Percentiles rank a stretch among this genome's conserved stretches.
phyloP scores from a whole-genome alignment of 2,888 invertebrate species.

The Heliconius sara region DNA sequence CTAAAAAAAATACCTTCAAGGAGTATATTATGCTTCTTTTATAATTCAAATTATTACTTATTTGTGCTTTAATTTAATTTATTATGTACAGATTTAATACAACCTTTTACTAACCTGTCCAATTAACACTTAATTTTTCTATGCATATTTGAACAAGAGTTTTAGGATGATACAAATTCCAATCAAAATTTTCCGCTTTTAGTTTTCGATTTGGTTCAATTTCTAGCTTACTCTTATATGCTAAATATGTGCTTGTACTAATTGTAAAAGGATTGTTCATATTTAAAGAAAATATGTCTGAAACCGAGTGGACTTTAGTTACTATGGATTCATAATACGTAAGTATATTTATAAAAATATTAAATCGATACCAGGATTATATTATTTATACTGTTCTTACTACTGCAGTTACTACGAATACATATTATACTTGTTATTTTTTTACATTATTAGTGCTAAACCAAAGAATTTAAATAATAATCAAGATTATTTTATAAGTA shows the following conservation, averaged over 20 bases:
- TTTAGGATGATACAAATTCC: slow-evolving; percentile 78
- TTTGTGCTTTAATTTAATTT: neutral
- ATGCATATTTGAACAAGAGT: slow-evolving; percentile 77
- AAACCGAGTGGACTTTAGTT: neutral
- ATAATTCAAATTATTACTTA: neutral
- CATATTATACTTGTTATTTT: neutral
- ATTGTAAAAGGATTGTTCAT: slow-evolving; percentile 72
- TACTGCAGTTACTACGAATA: neutral
- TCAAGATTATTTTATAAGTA: too few relatives aligned
- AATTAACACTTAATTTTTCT: slow-evolving; percentile 74
- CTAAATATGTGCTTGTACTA: slow-evolving; percentile 68
- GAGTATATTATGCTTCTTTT: neutral
- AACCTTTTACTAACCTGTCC: slow-evolving; percentile 60
- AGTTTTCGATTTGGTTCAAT: slow-evolving; percentile 73
- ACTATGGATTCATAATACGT: slow-evolving; percentile 3
- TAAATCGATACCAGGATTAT: slow-evolving; percentile 1
- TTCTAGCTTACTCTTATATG: slow-evolving; percentile 68
- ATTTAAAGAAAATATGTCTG: neutral
- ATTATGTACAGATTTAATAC: neutral
- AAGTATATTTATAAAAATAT: neutral
- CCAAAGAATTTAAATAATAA: too few relatives aligned
- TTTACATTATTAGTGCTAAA: neutral
- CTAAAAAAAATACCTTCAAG: slow-evolving; percentile 51
- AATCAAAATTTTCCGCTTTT: slow-evolving; percentile 80
- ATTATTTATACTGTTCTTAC: neutral